Evolutionary conservation across 1,140 invertebrate species (phyloP).

Genomic region (Aphelenchoides besseyi): DNA sequence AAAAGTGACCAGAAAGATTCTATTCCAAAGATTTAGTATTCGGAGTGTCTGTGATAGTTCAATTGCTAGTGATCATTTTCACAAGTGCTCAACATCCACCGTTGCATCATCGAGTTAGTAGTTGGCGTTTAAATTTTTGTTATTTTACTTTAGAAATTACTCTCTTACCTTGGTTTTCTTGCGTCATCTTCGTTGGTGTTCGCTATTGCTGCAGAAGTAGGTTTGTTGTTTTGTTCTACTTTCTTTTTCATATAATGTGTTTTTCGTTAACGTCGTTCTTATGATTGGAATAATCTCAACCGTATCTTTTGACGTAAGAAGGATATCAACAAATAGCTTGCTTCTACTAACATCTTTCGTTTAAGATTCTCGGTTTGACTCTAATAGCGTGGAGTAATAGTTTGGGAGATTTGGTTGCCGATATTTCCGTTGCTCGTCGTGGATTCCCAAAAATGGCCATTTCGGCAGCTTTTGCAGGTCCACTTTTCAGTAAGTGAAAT

Average conservation of each 20-base stretch:
- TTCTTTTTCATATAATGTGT: not conserved
- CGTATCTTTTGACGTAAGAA: slow-evolving; percentile 64
- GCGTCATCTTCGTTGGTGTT: slow-evolving; percentile 72
- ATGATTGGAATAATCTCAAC: slow-evolving; percentile 59
- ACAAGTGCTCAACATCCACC: not conserved
- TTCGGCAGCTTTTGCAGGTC: slow-evolving; percentile 73
- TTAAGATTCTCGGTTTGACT: slow-evolving; percentile 69
- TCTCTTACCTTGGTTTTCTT: slow-evolving; percentile 70
- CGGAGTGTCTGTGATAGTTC: not conserved
- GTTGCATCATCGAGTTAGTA: not conserved
- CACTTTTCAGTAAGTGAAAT: slow-evolving; percentile 67
- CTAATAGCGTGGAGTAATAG: slow-evolving; percentile 74
- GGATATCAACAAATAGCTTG: not conserved
- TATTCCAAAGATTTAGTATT: too few species aligned
- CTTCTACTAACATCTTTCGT: too few species aligned
- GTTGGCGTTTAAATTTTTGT: not conserved
- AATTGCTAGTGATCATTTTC: not conserved
- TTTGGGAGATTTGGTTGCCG: slow-evolving; percentile 72
- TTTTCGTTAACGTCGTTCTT: slow-evolving; percentile 67
- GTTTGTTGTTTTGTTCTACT: not conserved
- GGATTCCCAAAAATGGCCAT: slow-evolving; percentile 72
- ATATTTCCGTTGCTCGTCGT: slow-evolving; percentile 69
- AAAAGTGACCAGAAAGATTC: too few species aligned
- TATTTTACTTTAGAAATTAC: slow-evolving; percentile 38
- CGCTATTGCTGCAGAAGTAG: slow-evolving; percentile 70